Conservation (phyloP, 2,797 vertebrate genomes). For the Schizopygopsis malacanthus region DNA sequence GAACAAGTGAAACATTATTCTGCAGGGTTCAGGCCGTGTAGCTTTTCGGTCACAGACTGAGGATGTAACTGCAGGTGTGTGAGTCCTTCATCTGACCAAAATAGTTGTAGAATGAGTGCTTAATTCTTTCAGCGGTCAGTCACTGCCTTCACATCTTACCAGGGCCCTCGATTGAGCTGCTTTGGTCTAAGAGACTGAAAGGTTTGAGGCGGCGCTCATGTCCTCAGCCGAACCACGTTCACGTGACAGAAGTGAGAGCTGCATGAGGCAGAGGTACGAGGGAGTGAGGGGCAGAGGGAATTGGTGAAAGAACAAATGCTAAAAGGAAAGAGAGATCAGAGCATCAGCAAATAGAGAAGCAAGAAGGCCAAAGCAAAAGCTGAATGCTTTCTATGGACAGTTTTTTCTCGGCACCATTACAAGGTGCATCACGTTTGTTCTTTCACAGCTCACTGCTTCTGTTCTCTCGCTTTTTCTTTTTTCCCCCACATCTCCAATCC, state of each 20-base stretch:
- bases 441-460: slow-evolving; percentile 47
- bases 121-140: slow-evolving; percentile 18
- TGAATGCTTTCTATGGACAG: slow-evolving; percentile 52
- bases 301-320: slow-evolving; percentile 28
- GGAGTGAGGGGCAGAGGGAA: slow-evolving; percentile 2
- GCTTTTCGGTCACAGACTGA: slow-evolving; percentile 31
- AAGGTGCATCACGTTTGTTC: slow-evolving; percentile 60
- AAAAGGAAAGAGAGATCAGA: slow-evolving; percentile 34
- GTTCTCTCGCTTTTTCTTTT: slow-evolving; percentile 41
- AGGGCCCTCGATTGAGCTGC: slow-evolving; percentile 8
- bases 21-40: neutral
- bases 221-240: slow-evolving; percentile 49
- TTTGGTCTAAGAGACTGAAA: slow-evolving; percentile 35
- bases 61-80: neutral
- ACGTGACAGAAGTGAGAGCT: slow-evolving; percentile 46
- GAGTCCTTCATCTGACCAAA: slow-evolving; percentile 1
- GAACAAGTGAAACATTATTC: neutral
- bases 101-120: neutral
- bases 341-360: slow-evolving; percentile 37
- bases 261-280: slow-evolving; percentile 13
- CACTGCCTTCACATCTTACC: slow-evolving; percentile 5
- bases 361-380: slow-evolving; percentile 31
- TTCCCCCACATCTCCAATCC: slow-evolving; percentile 21
- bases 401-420: slow-evolving; percentile 53
- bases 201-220: slow-evolving; percentile 1